Percentiles rank a stretch among this genome's conserved stretches.
Evolutionary conservation across 2,113 vertebrate genomes (phyloP).

Genomic region (Saccopteryx leptura): DNA sequence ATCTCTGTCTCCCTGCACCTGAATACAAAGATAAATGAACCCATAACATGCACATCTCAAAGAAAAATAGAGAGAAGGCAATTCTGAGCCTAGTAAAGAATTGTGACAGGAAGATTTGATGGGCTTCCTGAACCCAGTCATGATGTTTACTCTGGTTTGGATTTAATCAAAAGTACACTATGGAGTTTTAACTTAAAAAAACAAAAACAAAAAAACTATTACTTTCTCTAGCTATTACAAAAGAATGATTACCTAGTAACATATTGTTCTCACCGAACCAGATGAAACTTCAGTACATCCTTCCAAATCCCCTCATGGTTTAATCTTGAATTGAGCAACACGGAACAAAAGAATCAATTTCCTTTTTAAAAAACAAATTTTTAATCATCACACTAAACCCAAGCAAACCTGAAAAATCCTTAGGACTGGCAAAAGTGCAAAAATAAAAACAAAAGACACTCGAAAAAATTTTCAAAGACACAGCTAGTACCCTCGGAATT

Average conservation of each 20-base stretch:
- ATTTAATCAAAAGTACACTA: slow-evolving; percentile 72
- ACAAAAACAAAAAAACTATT: slow-evolving; percentile 72
- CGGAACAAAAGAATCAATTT: slow-evolving; percentile 74
- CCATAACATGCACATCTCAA: slow-evolving; percentile 20
- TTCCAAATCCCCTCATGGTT: slow-evolving; percentile 74
- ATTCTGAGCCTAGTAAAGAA: slow-evolving; percentile 72
- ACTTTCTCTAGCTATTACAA: slow-evolving; percentile 76
- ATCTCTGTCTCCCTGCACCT: slow-evolving; percentile 30
- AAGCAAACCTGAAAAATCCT: slow-evolving; percentile 52
- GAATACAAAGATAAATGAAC: slow-evolving; percentile 76
- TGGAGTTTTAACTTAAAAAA: slow-evolving; percentile 81
- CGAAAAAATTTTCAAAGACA: neutral
- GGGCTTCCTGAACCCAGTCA: slow-evolving; percentile 68
- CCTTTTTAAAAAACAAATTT: slow-evolving; percentile 70
- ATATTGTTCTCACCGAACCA: slow-evolving; percentile 72
- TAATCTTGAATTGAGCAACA: slow-evolving; percentile 72
- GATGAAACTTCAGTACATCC: slow-evolving; percentile 57
- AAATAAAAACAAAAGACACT: slow-evolving; percentile 54
- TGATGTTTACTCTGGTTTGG: slow-evolving; percentile 74
- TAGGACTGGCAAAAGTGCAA: slow-evolving; percentile 52
- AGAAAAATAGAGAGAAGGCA: slow-evolving; percentile 72
- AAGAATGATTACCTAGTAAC: slow-evolving; percentile 77
- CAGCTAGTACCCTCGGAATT: neutral
- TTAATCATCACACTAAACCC: slow-evolving; percentile 29
- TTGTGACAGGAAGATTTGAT: slow-evolving; percentile 48